These are phyloP conservation scores for Gymnoscopelus microlampas DNA, from an alignment of 2,797 vertebrate species.

Conservation along the genomic window DNA sequence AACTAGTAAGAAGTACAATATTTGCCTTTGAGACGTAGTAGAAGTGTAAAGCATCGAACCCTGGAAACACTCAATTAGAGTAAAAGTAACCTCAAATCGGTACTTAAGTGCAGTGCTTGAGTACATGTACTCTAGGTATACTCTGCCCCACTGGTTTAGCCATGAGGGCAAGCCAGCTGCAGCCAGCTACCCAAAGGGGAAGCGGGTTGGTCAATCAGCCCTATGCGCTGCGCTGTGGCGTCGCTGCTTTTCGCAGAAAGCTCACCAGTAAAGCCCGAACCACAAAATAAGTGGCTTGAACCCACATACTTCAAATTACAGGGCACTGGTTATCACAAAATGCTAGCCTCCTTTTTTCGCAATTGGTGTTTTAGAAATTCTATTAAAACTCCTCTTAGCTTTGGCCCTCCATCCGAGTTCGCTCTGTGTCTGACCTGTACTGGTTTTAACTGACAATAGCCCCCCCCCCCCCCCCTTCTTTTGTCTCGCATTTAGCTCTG, in stretches of 20 bases:
- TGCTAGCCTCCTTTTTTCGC: slow-evolving; percentile 72
- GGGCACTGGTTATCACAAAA: slow-evolving; percentile 76
- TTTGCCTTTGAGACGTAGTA: too few relatives aligned
- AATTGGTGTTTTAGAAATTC: slow-evolving; percentile 75
- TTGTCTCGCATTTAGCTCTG: too few relatives aligned
- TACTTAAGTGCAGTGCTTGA: not conserved
- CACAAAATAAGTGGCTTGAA: slow-evolving; percentile 83
- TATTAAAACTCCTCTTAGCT: slow-evolving; percentile 70
- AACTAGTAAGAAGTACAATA: too few relatives aligned
- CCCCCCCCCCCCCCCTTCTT: too few relatives aligned
- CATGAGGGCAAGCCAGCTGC: slow-evolving; percentile 60
- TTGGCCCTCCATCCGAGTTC: slow-evolving; percentile 40
- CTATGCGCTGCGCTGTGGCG: slow-evolving; percentile 53
- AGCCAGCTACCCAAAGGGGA: slow-evolving; percentile 64
- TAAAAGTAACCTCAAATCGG: too few relatives aligned
- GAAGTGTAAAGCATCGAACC: too few relatives aligned
- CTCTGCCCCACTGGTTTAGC: slow-evolving; percentile 7
- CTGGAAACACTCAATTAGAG: too few relatives aligned
- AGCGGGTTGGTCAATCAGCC: slow-evolving; percentile 65
- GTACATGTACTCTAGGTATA: too few relatives aligned
- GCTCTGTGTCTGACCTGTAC: slow-evolving; percentile 18
- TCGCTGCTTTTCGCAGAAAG: slow-evolving; percentile 64
- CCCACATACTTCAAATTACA: slow-evolving; percentile 83
- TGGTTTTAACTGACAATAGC: not conserved
- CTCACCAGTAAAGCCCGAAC: slow-evolving; percentile 70